Evolutionary conservation across 2,113 vertebrate species (phyloP).

Genomic region (Syngnathoides biaculeatus): DNA sequence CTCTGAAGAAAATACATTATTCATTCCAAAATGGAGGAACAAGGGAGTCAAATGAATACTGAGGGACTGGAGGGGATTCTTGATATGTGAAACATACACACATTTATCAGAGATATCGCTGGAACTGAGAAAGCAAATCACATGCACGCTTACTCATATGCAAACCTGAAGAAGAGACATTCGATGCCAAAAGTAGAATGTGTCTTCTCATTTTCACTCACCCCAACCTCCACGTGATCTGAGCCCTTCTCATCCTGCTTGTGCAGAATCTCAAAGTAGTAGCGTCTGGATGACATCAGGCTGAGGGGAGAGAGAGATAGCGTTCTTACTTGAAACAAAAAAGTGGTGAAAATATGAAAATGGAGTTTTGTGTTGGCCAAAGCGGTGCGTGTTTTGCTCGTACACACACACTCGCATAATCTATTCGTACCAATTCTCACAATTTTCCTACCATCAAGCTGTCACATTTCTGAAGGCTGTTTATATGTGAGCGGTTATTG

Average conservation of each 20-base stretch:
- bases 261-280: constrained; percentile 98
- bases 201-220: constrained; percentile 70
- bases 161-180: not conserved
- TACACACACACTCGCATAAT: too few species aligned
- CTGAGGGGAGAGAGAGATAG: constrained; percentile 59
- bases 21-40: not conserved
- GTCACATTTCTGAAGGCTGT: too few species aligned
- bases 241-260: constrained; percentile 95
- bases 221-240: constrained; percentile 95
- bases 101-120: not conserved
- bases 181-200: not conserved
- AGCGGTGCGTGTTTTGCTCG: too few species aligned
- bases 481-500: too few species aligned
- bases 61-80: not conserved
- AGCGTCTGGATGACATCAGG: constrained; percentile 87
- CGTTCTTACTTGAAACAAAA: not conserved
- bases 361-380: too few species aligned
- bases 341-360: not conserved
- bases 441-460: too few species aligned
- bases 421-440: too few species aligned
- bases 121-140: not conserved
- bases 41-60: not conserved
- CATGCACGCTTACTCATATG: not conserved
- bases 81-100: not conserved
- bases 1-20: not conserved